phyloP scores from a whole-genome alignment of 2,113 vertebrate species.

The Cygnus atratus region DNA sequence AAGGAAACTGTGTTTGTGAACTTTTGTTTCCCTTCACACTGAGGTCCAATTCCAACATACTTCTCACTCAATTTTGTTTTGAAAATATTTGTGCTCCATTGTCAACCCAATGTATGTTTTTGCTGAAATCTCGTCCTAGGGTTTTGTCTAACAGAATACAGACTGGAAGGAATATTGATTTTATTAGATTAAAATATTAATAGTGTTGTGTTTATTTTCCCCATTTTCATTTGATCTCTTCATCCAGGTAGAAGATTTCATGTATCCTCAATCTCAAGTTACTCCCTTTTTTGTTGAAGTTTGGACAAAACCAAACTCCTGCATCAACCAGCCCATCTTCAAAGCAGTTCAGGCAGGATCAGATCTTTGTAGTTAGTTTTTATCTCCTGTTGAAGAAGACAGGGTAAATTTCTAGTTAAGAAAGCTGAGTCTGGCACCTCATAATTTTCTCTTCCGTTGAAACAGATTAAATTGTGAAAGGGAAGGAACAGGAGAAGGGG shows the following conservation, averaged over 20 bases:
- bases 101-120: background rate
- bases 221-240: background rate
- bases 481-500: background rate
- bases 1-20: conserved; percentile 10
- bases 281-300: background rate
- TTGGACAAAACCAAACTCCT: background rate
- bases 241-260: background rate
- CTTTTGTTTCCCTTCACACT: background rate
- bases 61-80: conserved; percentile 27
- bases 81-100: background rate
- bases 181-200: background rate
- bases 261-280: background rate
- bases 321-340: background rate
- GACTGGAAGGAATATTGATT: background rate
- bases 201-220: background rate
- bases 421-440: background rate
- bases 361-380: background rate
- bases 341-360: background rate
- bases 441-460: background rate
- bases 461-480: background rate
- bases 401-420: background rate
- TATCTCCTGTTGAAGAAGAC: background rate
- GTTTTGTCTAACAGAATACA: background rate
- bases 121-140: background rate
- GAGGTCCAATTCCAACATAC: background rate